These are phyloP conservation scores for Pteromalus puparum DNA, from an alignment of 1,140 invertebrate species.

Conservation along the genomic window DNA sequence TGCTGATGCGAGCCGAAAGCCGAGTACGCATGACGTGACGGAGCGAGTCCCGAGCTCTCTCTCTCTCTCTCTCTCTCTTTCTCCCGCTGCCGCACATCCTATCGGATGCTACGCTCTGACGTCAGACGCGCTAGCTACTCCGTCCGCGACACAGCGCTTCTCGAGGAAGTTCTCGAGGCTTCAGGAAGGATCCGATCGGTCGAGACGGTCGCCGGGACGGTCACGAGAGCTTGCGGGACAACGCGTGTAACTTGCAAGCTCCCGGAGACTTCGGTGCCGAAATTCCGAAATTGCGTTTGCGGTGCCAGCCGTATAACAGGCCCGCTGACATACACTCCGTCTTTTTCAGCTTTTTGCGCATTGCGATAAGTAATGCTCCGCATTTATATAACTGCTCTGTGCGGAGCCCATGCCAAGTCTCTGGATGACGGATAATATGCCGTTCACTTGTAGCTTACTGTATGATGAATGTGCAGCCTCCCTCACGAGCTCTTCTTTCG, in stretches of 20 bases:
- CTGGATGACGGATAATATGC: background rate
- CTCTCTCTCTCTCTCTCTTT: too few relatives aligned
- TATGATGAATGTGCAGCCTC: background rate
- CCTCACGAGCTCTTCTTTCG: too few relatives aligned
- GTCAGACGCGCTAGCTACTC: background rate
- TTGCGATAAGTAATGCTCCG: background rate
- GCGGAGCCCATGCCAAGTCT: background rate
- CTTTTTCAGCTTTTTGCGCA: background rate
- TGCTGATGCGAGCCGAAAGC: background rate
- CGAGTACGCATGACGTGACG: slow-evolving; percentile 39
- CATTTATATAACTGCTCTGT: too few relatives aligned
- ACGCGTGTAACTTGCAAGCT: too few relatives aligned
- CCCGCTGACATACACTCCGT: background rate
- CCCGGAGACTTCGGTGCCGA: too few relatives aligned
- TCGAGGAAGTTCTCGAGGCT: too few relatives aligned
- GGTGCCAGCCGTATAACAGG: too few relatives aligned
- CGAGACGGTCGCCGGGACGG: background rate
- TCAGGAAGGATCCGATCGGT: too few relatives aligned
- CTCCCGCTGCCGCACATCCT: too few relatives aligned
- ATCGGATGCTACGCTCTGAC: background rate
- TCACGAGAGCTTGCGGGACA: background rate
- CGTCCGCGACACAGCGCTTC: too few relatives aligned
- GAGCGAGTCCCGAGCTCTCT: too few relatives aligned
- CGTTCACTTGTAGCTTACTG: background rate
- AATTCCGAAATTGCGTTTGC: too few relatives aligned